Base-by-base conservation (phyloP, 2,888 invertebrate species). In the Lypha dubia region DNA sequence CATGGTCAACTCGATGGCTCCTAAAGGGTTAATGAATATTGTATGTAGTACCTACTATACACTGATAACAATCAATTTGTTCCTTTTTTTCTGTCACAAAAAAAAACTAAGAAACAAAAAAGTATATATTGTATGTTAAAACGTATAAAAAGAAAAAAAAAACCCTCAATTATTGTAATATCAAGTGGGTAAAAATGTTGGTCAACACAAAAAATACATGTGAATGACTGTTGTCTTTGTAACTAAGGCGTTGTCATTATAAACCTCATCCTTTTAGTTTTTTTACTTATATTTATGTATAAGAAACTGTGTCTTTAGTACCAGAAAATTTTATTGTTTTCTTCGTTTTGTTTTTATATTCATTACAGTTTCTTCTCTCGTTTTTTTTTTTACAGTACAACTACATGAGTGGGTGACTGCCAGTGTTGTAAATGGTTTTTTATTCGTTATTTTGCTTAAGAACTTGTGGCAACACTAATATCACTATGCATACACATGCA, bases 221-320 rank as follows among this genome's bases (percentile, higher is more conserved):
- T 60, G 58, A 53, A 28, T 7, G 58, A 8, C 8, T 28, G 15
- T 15, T 32, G 41, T 41, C 17, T 17, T 13, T 35, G 46, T 67
- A 76, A 76, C 46, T 67, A 67, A 76, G 76, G 76, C 70, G 82
- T 76, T 65, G 68, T 75, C 51, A 51, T 60, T 60, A 35, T n/a
- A 22, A 49, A 9, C 22, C 22, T 20, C 46, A 44, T 60, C n/a
- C 38, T 41, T 17, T 6, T 24, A 24, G 74, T 62, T 56, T 15
- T 71, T 70, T 56, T 8, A 32, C 17, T 35, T 7, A 32, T 17
- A 32, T 28, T 35, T 7, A 32, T 17, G 15, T 17, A 62, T 76
- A 81, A 81, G 46, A 81, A 81, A 81, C 71, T 81, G 81, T 76
- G 75, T 76, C 81, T 81, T 76, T 75, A 11, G 81, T 65, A 70